Percentiles rank a stretch among this genome's conserved stretches.
Conservation (phyloP, 2,797 vertebrate species). For the Ctenosaura bakeri region DNA sequence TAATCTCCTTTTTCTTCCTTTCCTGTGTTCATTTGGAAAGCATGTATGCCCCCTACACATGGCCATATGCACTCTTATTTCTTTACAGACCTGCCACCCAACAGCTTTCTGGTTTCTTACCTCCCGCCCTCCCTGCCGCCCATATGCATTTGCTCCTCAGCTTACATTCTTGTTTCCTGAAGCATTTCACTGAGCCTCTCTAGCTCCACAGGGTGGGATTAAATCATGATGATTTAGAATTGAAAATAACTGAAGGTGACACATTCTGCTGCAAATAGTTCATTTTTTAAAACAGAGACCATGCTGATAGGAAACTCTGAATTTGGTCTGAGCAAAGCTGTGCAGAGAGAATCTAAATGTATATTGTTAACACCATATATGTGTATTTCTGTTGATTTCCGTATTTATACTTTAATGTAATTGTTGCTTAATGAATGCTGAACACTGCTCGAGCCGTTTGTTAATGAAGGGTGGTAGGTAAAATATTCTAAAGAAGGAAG, state of each 20-base stretch:
- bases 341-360: background rate
- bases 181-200: constrained; percentile 9
- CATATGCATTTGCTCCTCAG: background rate
- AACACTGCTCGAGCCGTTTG: no score
- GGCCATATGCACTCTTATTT: background rate
- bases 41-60: background rate
- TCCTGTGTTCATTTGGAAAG: constrained; percentile 21
- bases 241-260: constrained; percentile 18
- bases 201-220: background rate
- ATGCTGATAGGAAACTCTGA: background rate
- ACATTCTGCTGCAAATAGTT: background rate
- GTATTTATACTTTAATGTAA: background rate
- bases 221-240: constrained; percentile 28
- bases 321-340: background rate
- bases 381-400: no score
- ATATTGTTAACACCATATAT: background rate
- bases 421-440: background rate
- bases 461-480: background rate
- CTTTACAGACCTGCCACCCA: background rate
- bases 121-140: background rate
- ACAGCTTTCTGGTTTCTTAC: background rate
- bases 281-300: background rate
- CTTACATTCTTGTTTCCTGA: constrained; percentile 34
- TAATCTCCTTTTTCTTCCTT: fast-evolving
- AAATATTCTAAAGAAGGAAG: no score